A percentile compares a stretch with the other conserved stretches of the same genome.
Evolutionary conservation across 2,797 vertebrate species (phyloP).

Genomic region (Dicrostonyx torquatus): DNA sequence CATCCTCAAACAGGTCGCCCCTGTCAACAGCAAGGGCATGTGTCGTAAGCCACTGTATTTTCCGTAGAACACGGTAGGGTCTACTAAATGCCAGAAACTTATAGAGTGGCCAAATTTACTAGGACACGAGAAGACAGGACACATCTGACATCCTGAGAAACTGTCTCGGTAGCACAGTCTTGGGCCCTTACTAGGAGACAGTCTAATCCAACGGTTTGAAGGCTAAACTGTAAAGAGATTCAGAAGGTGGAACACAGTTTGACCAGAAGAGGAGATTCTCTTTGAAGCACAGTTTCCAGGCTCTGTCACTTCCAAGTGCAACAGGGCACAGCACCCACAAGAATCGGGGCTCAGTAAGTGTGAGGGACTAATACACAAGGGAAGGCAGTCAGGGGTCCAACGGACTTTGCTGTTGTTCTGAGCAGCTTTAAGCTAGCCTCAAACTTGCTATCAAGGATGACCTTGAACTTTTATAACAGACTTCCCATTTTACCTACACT

Average conservation of each 20-base stretch:
- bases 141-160: neutral
- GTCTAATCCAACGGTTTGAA: neutral
- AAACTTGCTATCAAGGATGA: neutral
- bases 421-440: neutral
- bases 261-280: neutral
- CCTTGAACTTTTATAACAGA: neutral
- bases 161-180: neutral
- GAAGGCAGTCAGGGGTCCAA: neutral
- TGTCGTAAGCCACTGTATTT: fast-evolving
- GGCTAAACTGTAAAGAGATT: neutral
- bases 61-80: neutral
- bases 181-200: neutral
- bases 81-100: neutral
- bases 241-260: neutral
- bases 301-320: too few relatives aligned
- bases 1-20: neutral
- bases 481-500: neutral
- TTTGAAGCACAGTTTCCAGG: neutral
- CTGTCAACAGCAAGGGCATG: neutral
- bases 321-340: neutral
- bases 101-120: neutral
- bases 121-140: neutral
- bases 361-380: neutral
- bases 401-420: neutral
- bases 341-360: fast-evolving